Evolutionary conservation across 2,113 vertebrate genomes (phyloP).

Genomic region (Oncorhynchus mykiss): DNA sequence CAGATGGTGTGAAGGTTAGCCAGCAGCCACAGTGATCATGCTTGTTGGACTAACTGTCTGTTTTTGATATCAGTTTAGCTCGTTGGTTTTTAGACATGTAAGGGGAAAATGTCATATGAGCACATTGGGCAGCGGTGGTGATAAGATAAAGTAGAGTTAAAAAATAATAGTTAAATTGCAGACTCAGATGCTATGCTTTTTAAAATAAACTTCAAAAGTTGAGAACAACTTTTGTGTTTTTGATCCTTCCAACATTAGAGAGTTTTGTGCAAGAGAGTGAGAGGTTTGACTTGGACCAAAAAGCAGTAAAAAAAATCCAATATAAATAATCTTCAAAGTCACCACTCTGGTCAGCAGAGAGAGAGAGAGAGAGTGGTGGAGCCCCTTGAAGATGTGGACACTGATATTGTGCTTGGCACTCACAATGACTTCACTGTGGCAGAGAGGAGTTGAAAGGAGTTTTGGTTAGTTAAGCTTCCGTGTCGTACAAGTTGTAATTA

Average conservation of each 20-base stretch:
- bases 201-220: constrained; percentile 11
- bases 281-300: constrained; percentile 57
- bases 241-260: constrained; percentile 17
- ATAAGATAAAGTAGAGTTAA: background rate
- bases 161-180: background rate
- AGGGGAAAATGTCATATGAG: background rate
- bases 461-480: background rate
- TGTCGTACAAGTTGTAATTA: background rate
- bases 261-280: constrained; percentile 1
- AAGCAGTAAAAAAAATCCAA: constrained; percentile 51
- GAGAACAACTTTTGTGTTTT: background rate
- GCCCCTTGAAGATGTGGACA: constrained; percentile 40
- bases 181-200: constrained; percentile 1
- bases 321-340: constrained; percentile 69
- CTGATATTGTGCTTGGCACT: constrained; percentile 48
- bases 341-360: constrained; percentile 39
- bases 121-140: background rate
- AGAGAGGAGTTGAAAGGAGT: background rate
- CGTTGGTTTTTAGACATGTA: background rate
- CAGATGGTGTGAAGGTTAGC: background rate
- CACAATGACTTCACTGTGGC: background rate
- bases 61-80: background rate
- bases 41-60: background rate
- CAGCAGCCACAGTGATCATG: constrained; percentile 1
- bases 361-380: constrained; percentile 18